Evolutionary conservation across 2,113 vertebrate genomes (phyloP).

Genomic region (Shinisaurus crocodilurus): DNA sequence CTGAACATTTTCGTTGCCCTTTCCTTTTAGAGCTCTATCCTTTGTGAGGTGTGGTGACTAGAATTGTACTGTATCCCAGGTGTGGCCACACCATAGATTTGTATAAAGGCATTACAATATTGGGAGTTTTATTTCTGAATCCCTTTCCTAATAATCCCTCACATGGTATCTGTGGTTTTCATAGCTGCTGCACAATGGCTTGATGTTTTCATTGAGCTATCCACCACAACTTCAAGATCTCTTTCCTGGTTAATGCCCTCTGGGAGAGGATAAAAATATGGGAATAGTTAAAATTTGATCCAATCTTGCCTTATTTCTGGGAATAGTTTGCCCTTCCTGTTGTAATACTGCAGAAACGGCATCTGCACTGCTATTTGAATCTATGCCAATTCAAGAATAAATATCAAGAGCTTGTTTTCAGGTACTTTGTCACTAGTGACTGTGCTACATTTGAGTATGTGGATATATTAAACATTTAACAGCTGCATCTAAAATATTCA

Average conservation of each 20-base stretch:
- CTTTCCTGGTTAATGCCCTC: not conserved
- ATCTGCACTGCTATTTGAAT: not conserved
- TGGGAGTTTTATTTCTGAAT: not conserved
- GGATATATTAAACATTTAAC: not conserved
- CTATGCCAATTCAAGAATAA: not conserved
- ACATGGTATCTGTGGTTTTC: not conserved
- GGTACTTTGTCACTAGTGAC: not conserved
- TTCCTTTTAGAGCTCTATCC: not conserved
- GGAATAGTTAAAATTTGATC: not conserved
- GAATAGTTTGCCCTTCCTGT: not conserved
- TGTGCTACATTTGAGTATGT: not conserved
- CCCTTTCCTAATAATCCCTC: not conserved
- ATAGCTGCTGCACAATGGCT: not conserved
- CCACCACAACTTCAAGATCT: not conserved
- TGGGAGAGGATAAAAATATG: not conserved
- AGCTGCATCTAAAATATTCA: conserved; percentile 5
- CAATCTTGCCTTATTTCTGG: not conserved
- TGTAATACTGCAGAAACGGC: not conserved
- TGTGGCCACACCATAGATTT: not conserved
- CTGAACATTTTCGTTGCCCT: not conserved
- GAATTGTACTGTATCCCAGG: not conserved
- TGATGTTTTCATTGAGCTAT: not conserved
- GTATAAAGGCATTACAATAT: not conserved
- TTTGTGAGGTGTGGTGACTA: not conserved
- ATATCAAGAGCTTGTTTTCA: not conserved